These are phyloP conservation scores for Passer montanus DNA, from an alignment of 2,113 vertebrate species.

Conservation along the genomic window DNA sequence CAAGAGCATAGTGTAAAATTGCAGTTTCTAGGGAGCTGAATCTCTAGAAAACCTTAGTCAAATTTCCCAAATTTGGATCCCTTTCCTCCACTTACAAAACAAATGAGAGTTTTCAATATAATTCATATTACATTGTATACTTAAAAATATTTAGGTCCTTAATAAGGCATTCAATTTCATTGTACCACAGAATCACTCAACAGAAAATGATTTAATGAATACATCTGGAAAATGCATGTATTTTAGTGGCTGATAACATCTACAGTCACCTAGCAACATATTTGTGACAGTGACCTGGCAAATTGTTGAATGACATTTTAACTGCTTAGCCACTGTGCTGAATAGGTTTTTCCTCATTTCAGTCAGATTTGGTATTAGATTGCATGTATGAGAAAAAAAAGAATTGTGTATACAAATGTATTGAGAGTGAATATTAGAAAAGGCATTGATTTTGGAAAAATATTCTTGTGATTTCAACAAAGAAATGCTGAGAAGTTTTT, in stretches of 20 bases:
- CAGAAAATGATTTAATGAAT: constrained; percentile 25
- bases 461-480: not conserved
- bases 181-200: not conserved
- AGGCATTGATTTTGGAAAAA: not conserved
- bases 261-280: constrained; percentile 57
- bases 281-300: constrained; percentile 43
- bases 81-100: not conserved
- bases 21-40: not conserved
- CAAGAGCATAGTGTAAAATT: not conserved
- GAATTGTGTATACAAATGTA: not conserved
- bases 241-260: constrained; percentile 52
- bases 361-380: not conserved
- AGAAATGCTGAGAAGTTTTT: not conserved
- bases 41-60: not conserved
- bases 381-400: not conserved
- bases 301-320: constrained; percentile 28
- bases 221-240: constrained; percentile 38
- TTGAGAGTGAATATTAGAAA: not conserved
- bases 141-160: not conserved
- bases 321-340: not conserved
- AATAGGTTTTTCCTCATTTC: not conserved
- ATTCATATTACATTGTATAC: not conserved
- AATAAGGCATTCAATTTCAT: not conserved
- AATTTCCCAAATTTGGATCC: not conserved
- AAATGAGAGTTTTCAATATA: not conserved